Base-by-base conservation (phyloP, 1,140 invertebrate species). In the Ptiloglossa arizonensis region DNA sequence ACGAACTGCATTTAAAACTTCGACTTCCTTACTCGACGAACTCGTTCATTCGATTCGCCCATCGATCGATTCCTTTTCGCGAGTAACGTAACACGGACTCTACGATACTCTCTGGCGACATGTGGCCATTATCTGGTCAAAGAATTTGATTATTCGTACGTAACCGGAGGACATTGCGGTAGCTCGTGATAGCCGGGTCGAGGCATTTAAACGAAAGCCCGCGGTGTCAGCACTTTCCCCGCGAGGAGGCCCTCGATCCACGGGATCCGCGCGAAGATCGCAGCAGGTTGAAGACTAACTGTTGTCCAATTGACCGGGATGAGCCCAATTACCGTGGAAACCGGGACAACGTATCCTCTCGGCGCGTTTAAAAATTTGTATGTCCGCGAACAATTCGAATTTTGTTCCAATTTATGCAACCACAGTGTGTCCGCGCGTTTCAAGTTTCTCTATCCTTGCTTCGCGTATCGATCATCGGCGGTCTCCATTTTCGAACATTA, bases 61-160 rank as follows among this genome's bases (percentile, higher is more conserved):
- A 6, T 1, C 15, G 24, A 27, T 41, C 48, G 4, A 19, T 29
- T n/a, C 11, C 29, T 56, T 1, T 11, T 56, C 32, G 24, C 22
- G 24, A 35, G n/a, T 15, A 1, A 15, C 0, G n/a, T 32, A 41
- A 48, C 8, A 13, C 17, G 3, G 2, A 27, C 15, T 27, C 19
- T 24, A 64, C 15, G 27, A 48, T 17, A 29, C 29, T 22, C 15
- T 29, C 60, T 74, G 63, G 48, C 56, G 50, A 29, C 44, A 62
- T 35, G 52, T n/a, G 6, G 13, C 50, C 13, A 59, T 60, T 72
- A 79, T 66, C 44, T 35, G 29, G 44, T 29, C 48, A 59, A 48
- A 62, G 52, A 81, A 79, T 81, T 81, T 73, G 38, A 67, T 67
- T 73, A 62, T 56, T 22, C 50, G 15, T 11, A 67, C 8, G 67